Evolutionary conservation across 2,888 invertebrate genomes (phyloP).

Genomic region (Scelioninae gen. 2): DNA sequence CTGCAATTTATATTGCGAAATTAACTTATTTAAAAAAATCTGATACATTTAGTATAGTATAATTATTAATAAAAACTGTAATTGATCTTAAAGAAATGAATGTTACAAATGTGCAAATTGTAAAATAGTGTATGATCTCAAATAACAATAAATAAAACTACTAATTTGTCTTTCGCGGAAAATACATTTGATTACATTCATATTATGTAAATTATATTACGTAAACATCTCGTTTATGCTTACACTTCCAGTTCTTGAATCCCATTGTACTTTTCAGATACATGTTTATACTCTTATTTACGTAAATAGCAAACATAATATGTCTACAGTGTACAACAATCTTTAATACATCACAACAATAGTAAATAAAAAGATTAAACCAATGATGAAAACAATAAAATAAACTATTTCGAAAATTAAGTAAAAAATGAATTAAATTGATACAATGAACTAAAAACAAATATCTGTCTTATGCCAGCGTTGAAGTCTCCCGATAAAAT

Average conservation of each 20-base stretch:
- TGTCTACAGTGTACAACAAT: too few relatives aligned
- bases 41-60: too few relatives aligned
- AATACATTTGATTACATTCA: slow-evolving; percentile 18
- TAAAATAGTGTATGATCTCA: background rate
- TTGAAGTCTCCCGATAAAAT: background rate
- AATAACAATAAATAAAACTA: slow-evolving; percentile 15
- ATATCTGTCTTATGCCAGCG: background rate
- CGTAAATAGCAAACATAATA: background rate
- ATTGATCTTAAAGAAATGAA: too few relatives aligned
- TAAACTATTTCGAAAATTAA: too few relatives aligned
- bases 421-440: too few relatives aligned
- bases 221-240: slow-evolving; percentile 13
- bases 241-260: background rate
- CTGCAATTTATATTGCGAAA: too few relatives aligned
- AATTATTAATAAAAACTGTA: too few relatives aligned
- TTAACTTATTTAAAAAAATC: too few relatives aligned
- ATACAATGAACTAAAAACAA: background rate
- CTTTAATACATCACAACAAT: too few relatives aligned
- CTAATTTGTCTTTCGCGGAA: background rate
- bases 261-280: slow-evolving; percentile 10
- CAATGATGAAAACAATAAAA: too few relatives aligned
- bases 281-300: slow-evolving; percentile 10
- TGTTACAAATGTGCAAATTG: slow-evolving; percentile 1
- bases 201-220: slow-evolving; percentile 34
- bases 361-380: too few relatives aligned